Evolutionary conservation across 2,113 vertebrate species (phyloP).

Genomic region (Labeo rohita): DNA sequence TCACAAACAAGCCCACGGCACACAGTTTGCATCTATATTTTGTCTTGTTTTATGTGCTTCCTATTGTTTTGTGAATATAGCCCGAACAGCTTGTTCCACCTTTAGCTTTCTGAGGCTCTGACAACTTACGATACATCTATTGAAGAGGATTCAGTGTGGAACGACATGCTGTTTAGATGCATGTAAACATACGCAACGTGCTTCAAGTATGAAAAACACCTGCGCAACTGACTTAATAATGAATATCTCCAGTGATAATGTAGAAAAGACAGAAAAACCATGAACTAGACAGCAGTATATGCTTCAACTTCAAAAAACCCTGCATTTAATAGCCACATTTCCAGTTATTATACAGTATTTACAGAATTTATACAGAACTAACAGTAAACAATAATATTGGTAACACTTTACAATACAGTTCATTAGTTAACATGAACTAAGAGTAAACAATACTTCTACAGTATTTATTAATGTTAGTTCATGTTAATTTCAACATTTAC

Average conservation of each 20-base stretch:
- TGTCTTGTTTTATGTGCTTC: background rate
- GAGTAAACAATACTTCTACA: too few relatives aligned
- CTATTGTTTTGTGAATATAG: background rate
- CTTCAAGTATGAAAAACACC: background rate
- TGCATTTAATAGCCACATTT: background rate
- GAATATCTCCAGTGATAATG: background rate
- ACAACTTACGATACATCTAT: background rate
- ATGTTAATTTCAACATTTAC: too few relatives aligned
- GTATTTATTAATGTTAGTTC: too few relatives aligned
- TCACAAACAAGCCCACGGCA: slow-evolving; percentile 4
- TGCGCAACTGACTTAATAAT: background rate
- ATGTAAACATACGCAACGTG: background rate
- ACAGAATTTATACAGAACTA: background rate
- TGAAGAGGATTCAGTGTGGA: background rate
- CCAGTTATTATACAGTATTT: background rate
- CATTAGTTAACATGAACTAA: too few relatives aligned
- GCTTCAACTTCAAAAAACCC: background rate
- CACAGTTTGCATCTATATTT: background rate
- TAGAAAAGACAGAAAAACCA: background rate
- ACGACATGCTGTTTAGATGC: background rate
- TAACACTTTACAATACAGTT: too few relatives aligned
- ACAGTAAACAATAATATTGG: too few relatives aligned
- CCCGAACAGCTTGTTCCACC: background rate
- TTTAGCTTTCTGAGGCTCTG: background rate
- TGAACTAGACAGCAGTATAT: background rate